Percentiles rank a stretch among this genome's conserved stretches.
These are phyloP conservation scores for Anthopleura xanthogrammica DNA, from an alignment of 92 coral and sea anemone species.

Conservation along the genomic window DNA sequence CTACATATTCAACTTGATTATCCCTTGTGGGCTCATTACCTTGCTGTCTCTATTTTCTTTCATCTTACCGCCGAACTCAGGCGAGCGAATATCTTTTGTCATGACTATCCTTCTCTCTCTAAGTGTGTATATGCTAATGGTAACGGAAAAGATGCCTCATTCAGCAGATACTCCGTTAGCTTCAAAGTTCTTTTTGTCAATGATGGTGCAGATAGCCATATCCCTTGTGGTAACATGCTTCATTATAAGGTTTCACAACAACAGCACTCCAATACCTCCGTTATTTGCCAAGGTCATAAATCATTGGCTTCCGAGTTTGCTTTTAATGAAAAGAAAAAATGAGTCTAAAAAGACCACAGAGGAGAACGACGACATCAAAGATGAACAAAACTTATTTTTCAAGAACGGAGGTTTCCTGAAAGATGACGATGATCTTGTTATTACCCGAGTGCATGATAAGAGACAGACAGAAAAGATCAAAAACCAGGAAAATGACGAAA, in stretches of 20 bases:
- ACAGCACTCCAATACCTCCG: constrained; percentile 32
- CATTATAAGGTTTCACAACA: constrained; percentile 43
- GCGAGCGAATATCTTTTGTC: constrained; percentile 58
- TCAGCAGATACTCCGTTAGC: constrained; percentile 57
- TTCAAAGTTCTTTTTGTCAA: constrained; percentile 58
- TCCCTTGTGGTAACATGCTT: constrained; percentile 61
- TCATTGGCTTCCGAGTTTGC: constrained; percentile 39
- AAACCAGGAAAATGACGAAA: background rate
- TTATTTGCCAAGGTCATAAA: constrained; percentile 35
- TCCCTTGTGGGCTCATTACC: constrained; percentile 49
- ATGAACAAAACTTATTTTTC: background rate
- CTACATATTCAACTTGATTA: constrained; percentile 38
- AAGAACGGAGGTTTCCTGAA: background rate
- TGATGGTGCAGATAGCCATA: constrained; percentile 50
- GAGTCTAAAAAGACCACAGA: background rate
- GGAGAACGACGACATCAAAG: background rate
- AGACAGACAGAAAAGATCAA: background rate
- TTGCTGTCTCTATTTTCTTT: constrained; percentile 48
- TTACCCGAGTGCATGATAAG: background rate
- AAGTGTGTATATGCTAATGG: constrained; percentile 58
- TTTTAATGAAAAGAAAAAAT: constrained; percentile 28
- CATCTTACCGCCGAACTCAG: constrained; percentile 58
- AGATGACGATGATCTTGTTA: background rate
- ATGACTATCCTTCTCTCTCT: constrained; percentile 59
- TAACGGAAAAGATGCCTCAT: constrained; percentile 59